phyloP scores from a whole-genome alignment of 1,140 invertebrate species.

The Drosophila lini region DNA sequence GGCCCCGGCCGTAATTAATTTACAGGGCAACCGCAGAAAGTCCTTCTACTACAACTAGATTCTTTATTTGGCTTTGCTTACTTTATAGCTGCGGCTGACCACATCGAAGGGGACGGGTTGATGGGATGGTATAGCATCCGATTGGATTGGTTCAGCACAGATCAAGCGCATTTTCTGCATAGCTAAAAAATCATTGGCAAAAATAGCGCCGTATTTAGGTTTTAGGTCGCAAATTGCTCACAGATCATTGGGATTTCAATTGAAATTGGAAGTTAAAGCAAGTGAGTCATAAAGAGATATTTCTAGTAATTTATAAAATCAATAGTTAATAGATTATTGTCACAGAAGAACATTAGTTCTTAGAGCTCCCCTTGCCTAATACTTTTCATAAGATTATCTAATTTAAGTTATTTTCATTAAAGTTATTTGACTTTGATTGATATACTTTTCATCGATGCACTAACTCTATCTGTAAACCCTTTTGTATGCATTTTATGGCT shows the following conservation, averaged over 20 bases:
- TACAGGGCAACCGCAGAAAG: conserved; percentile 56
- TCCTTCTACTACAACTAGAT: conserved; percentile 28
- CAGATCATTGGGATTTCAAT: conserved; percentile 1
- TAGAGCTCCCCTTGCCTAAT: too few species aligned
- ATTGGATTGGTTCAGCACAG: conserved; percentile 30
- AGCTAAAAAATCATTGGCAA: conserved; percentile 21
- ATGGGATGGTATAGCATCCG: conserved; percentile 6
- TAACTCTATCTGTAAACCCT: conserved; percentile 34
- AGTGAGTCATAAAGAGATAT: neutral
- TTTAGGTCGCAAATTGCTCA: conserved; percentile 35
- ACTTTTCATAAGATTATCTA: neutral
- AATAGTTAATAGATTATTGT: neutral
- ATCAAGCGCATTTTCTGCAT: conserved; percentile 38
- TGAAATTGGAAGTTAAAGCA: neutral
- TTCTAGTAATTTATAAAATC: neutral
- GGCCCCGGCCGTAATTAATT: conserved; percentile 65
- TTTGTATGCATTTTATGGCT: conserved; percentile 16
- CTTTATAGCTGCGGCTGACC: conserved; percentile 48
- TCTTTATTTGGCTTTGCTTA: conserved; percentile 61
- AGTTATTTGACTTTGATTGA: neutral
- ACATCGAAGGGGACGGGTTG: conserved; percentile 3
- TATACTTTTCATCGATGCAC: neutral
- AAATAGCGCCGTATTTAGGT: conserved; percentile 44
- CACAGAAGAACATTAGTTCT: neutral
- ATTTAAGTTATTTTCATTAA: neutral